phyloP scores from a whole-genome alignment of 2,888 invertebrate species.

The Anaspis maculata region DNA sequence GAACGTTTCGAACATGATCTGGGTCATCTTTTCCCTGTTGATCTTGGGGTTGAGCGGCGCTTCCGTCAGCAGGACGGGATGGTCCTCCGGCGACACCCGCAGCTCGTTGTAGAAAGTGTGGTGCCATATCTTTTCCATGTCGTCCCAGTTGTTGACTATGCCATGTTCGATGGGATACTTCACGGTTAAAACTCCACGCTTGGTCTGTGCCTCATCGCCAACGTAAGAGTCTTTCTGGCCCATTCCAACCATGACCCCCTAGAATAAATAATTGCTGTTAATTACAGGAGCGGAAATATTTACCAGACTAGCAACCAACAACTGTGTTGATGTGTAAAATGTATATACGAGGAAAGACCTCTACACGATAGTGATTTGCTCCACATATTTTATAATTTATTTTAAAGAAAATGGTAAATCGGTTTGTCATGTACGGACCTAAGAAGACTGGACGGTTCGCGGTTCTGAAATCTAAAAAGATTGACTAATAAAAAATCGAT shows the following conservation, averaged over 20 bases:
- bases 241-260: conserved; percentile 43
- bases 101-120: conserved; percentile 78
- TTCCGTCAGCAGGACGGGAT: conserved; percentile 69
- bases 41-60: conserved; percentile 74
- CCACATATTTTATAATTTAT: too few species aligned
- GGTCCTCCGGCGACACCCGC: conserved; percentile 68
- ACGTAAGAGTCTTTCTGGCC: conserved; percentile 47
- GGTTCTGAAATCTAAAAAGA: too few species aligned
- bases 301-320: too few species aligned
- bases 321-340: too few species aligned
- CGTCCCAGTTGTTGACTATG: conserved; percentile 74
- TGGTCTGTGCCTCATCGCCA: conserved; percentile 52
- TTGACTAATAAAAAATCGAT: too few species aligned
- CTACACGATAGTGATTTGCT: too few species aligned
- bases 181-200: conserved; percentile 47
- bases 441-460: too few species aligned
- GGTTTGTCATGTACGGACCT: too few species aligned
- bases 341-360: too few species aligned
- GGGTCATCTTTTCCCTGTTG: conserved; percentile 75
- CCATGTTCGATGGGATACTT: conserved; percentile 75
- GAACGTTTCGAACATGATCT: conserved; percentile 55
- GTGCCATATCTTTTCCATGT: conserved; percentile 86
- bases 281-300: too few species aligned
- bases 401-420: too few species aligned
- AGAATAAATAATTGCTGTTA: conserved; percentile 3